Evolutionary conservation across 2,888 invertebrate genomes (phyloP), one percentile per base, ranked within the genome.

Genomic region (Eupithecia subumbrata): DNA sequence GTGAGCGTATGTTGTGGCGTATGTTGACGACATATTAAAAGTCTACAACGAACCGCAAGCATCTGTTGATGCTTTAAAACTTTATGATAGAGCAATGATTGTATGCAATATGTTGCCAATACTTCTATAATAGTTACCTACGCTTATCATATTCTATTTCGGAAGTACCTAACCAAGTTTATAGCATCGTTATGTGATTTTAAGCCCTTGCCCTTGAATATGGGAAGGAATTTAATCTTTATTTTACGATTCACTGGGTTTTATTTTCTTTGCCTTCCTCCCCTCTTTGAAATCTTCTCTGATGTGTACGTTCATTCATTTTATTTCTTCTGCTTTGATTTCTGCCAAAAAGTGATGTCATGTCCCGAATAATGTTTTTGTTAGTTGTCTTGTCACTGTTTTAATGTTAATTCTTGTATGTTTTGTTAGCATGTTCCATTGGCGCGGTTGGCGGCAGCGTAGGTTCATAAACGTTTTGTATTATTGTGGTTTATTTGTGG

Each of bases 21-120:
- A 80, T 75, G 76, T 80, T 76, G 78, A 82, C 74, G 77, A 75
- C 64, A 72, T 76, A 80, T 80, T 80, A 81, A 78, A 75, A 77
- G 78, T 78, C 78, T 78, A 80, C 75, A 80, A 81, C 79, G 78
- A 80, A 78, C 78, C 74, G 45, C 78, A 77, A 74, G 64, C 74
- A 75, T 70, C 75, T 77, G 74, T 73, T 72, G 60, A 74, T 66
- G 43, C 72, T 74, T 74, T 75, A 25, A 22, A 72, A 48, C 22
- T 5, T n/a, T 67, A 34, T 22, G 12, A 14, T 67, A 30, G 25
- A 52, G 16, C 40, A 71, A 5, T 8, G 52, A 40, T 16, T 40
- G 43, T 30, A 34, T 45, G 34, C 64, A 48, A 72, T 45, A n/a
- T 66, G n/a, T 48, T 64, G 30, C 64, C 22, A 37, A 67, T 68